These are phyloP conservation scores for Drosophila guanche DNA, from an alignment of 1,140 invertebrate species.

Conservation along the genomic window DNA sequence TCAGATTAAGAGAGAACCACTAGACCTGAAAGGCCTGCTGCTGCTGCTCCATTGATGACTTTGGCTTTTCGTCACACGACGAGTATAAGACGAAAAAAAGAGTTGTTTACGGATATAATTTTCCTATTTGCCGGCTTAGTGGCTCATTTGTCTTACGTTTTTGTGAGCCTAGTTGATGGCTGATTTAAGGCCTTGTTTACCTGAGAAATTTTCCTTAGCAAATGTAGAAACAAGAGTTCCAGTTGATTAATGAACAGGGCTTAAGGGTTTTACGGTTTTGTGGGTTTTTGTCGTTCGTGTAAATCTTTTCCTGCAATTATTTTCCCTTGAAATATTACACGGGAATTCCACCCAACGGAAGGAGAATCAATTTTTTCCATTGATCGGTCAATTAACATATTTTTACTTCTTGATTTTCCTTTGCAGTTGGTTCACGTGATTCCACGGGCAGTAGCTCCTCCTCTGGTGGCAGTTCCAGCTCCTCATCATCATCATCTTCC, in stretches of 20 bases:
- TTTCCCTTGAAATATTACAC: conserved; percentile 18
- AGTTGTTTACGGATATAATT: conserved; percentile 65
- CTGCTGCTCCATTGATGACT: conserved; percentile 39
- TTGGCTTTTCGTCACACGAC: conserved; percentile 30
- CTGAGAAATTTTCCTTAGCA: conserved; percentile 19
- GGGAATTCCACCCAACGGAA: conserved; percentile 22
- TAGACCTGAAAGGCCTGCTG: conserved; percentile 16
- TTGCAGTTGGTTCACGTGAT: conserved; percentile 89
- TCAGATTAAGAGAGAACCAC: conserved; percentile 27
- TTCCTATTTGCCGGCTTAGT: conserved; percentile 67
- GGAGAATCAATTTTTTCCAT: conserved; percentile 47
- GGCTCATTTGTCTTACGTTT: conserved; percentile 54
- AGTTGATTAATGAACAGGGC: conserved; percentile 50
- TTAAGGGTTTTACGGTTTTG: conserved; percentile 18
- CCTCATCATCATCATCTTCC: conserved; percentile 44
- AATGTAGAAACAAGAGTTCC: too few species aligned
- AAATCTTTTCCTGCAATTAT: conserved; percentile 1
- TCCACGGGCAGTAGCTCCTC: conserved; percentile 70
- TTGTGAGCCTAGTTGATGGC: conserved; percentile 14
- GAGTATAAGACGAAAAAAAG: conserved; percentile 31
- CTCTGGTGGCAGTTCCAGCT: conserved; percentile 37
- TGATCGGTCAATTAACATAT: conserved; percentile 49
- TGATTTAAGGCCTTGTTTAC: conserved; percentile 69
- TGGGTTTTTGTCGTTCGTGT: too few species aligned
- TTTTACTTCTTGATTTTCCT: conserved; percentile 28